Evolutionary conservation across 2,113 vertebrate species (phyloP).

Genomic region (crab-eating macaque (Macaca fascicularis)): DNA sequence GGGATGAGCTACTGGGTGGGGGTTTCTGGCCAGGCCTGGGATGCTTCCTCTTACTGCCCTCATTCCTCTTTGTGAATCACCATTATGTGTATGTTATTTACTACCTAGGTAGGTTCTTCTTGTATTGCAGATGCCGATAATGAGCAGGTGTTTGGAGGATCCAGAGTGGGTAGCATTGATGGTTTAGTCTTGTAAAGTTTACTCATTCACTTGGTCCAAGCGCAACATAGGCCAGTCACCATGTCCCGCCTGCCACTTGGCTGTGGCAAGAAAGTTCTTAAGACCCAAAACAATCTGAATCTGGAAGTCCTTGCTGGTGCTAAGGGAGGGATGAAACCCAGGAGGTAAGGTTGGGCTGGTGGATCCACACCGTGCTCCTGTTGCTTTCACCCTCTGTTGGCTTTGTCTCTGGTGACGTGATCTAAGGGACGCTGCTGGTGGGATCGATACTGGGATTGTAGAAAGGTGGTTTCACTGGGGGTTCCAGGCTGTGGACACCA

Average conservation of each 20-base stretch:
- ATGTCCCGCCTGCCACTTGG: not conserved
- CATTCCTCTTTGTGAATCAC: not conserved
- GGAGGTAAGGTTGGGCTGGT: not conserved
- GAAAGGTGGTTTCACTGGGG: not conserved
- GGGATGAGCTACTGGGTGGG: not conserved
- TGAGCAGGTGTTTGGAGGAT: not conserved
- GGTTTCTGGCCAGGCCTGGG: not conserved
- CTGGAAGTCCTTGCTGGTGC: not conserved
- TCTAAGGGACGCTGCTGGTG: not conserved
- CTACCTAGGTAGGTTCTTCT: not conserved
- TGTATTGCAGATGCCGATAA: not conserved
- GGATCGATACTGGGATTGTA: not conserved
- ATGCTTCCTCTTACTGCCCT: not conserved
- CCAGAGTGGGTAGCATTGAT: rapidly evolving
- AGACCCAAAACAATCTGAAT: not conserved
- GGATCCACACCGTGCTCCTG: rapidly evolving
- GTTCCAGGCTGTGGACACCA: not conserved
- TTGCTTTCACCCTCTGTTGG: rapidly evolving
- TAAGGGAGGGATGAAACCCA: not conserved
- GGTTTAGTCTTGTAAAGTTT: not conserved
- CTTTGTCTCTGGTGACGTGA: not conserved
- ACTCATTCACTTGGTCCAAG: not conserved
- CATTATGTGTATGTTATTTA: not conserved
- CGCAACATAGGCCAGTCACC: not conserved
- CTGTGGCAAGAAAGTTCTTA: not conserved